Base-by-base conservation (phyloP, 2,888 invertebrate genomes). In the Aphidius colemani region DNA sequence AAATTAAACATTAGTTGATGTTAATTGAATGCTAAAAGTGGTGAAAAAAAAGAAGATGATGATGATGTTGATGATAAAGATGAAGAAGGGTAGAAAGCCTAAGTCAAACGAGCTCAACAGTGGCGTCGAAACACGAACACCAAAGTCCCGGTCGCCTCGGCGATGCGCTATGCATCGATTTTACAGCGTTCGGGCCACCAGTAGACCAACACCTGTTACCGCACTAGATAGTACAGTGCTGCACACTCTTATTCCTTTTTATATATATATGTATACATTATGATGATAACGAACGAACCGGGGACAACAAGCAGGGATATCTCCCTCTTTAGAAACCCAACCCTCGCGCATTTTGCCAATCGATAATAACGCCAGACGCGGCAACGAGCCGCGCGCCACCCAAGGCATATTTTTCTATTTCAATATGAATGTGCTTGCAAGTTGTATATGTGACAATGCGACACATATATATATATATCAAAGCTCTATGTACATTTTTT, bases 201-300 rank as follows among this genome's bases (percentile, higher is more conserved):
- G 30, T 30, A 30, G 75, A 78, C 77, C 77, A 79, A 80, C 79
- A 80, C 79, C 79, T 79, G 79, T 80, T 80, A 81, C 80, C 78
- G 77, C 75, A 69, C 72, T 67, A 72, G 68, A 71, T 69, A 73
- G 68, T 63, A 66, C 58, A 64, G 64, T 57, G 64, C 64, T 64
- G 60, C 60, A 64, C 60, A 50, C 60, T 51, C 45, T 49, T 60
- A 46, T 49, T 48, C 48, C 10, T 30, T 30, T 53, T 51, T 43
- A 53, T 9, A 8, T 53, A 39, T 53, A 18, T 18, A 18, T 18
- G 13, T 18, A 30, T 30, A 30, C 1, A 30, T 30, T 30, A 30
- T 30, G 30, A 30, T 30, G 3, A 30, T 30, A 30, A 30, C 30
- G 4, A 30, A 30, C 30, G 5, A 5, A 30, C 30, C 30, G 5